These are phyloP conservation scores for Blastomussa wellsi DNA, from an alignment of 92 coral and sea anemone genomes.

Conservation along the genomic window DNA sequence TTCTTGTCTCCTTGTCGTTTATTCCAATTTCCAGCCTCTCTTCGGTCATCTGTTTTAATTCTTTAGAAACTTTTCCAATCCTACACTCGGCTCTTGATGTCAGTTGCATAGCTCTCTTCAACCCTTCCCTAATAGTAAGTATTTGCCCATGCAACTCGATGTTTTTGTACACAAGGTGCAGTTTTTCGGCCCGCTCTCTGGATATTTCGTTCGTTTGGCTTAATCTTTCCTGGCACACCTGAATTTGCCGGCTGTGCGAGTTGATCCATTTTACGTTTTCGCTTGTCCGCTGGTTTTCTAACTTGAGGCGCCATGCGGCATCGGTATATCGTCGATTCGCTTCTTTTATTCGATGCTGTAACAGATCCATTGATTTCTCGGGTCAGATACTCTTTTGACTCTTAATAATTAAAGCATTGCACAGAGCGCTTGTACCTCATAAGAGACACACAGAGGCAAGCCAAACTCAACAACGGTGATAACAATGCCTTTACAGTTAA, in stretches of 20 bases:
- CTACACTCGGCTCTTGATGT: constrained; percentile 27
- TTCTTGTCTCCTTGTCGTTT: background rate
- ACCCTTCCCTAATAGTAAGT: constrained; percentile 8
- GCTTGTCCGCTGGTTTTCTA: constrained; percentile 15
- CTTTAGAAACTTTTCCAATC: constrained; percentile 7
- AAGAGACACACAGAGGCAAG: background rate
- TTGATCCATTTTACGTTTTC: constrained; percentile 15
- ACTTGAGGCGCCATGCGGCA: constrained; percentile 21
- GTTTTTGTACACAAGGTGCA: constrained; percentile 30
- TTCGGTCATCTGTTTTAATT: constrained; percentile 11
- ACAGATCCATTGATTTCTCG: constrained; percentile 3
- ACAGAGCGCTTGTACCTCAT: background rate
- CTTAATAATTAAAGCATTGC: background rate
- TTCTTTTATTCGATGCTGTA: constrained; percentile 21
- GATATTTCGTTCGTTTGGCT: constrained; percentile 11
- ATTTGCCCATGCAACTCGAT: constrained; percentile 29
- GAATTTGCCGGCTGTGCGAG: constrained; percentile 18
- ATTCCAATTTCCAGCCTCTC: constrained; percentile 26
- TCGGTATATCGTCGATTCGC: constrained; percentile 32
- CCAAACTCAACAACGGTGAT: background rate
- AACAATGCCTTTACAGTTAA: background rate
- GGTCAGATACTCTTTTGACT: no score
- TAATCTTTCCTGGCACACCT: constrained; percentile 11
- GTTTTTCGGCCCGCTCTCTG: constrained; percentile 10
- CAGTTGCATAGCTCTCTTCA: constrained; percentile 24